Evolutionary conservation across 2,797 vertebrate species (phyloP).

Genomic region (Odontamblyopus lacepedii): DNA sequence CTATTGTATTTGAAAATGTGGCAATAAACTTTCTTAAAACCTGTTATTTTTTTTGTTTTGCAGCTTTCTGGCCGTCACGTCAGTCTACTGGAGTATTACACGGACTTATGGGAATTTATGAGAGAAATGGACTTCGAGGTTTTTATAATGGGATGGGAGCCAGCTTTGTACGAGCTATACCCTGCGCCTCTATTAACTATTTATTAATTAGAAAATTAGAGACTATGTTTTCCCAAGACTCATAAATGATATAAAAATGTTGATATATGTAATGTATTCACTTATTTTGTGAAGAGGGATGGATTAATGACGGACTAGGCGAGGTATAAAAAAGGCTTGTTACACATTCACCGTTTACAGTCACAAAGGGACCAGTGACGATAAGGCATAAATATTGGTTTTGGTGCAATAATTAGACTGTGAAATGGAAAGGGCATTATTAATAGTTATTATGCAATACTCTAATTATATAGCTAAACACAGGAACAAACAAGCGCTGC

Average conservation of each 20-base stretch:
- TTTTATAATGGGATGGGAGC: slow-evolving; percentile 80
- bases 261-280: background rate
- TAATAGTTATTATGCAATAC: background rate
- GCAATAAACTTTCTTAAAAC: background rate
- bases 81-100: slow-evolving; percentile 50
- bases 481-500: background rate
- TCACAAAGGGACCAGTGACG: too few relatives aligned
- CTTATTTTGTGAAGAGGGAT: background rate
- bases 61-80: slow-evolving; percentile 69
- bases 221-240: slow-evolving; percentile 60
- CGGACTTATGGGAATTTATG: slow-evolving; percentile 70
- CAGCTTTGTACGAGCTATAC: slow-evolving; percentile 77
- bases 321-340: background rate
- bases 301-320: background rate
- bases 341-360: background rate
- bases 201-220: slow-evolving; percentile 74
- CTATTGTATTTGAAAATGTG: too few relatives aligned
- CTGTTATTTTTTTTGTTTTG: slow-evolving; percentile 41
- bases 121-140: slow-evolving; percentile 69
- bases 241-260: slow-evolving; percentile 28
- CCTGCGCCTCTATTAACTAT: slow-evolving; percentile 78
- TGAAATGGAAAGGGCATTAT: background rate
- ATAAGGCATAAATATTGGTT: background rate
- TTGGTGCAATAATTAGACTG: background rate
- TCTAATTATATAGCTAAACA: background rate